A percentile compares a stretch with the other conserved stretches of the same genome.
Evolutionary conservation across 2,797 vertebrate genomes (phyloP).

Genomic region (Cygnus olor): DNA sequence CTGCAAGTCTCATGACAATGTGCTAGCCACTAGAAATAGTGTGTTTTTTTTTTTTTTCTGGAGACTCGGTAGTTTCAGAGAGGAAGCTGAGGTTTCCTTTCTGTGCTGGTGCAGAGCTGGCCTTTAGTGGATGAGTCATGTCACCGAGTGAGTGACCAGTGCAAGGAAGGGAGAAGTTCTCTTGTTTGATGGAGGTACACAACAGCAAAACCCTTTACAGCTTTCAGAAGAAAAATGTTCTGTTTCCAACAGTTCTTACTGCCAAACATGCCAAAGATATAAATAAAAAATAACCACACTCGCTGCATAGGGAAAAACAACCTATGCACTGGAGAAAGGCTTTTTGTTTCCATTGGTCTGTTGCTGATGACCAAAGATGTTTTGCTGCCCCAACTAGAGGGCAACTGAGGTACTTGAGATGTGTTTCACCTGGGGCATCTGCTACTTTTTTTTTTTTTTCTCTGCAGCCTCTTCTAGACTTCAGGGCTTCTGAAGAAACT

Average conservation of each 20-base stretch:
- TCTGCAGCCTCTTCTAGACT: neutral
- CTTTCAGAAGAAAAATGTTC: neutral
- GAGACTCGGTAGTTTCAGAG: neutral
- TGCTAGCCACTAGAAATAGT: neutral
- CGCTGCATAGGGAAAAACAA: neutral
- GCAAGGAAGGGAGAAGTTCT: neutral
- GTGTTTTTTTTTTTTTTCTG: neutral
- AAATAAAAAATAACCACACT: neutral
- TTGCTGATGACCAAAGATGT: neutral
- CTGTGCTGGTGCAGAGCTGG: neutral
- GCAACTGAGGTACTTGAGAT: accelerated
- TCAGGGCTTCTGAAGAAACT: neutral
- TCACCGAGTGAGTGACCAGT: neutral
- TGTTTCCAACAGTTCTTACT: neutral
- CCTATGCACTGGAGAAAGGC: accelerated
- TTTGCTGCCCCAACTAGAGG: neutral
- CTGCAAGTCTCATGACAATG: neutral
- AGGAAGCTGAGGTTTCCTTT: slow-evolving; percentile 33
- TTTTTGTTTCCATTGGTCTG: neutral
- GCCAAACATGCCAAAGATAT: neutral
- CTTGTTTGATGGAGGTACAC: neutral
- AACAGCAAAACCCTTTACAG: neutral
- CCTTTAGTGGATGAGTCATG: neutral
- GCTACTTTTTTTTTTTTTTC: neutral
- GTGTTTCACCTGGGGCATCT: neutral